Evolutionary conservation across 2,113 vertebrate genomes (phyloP).

Genomic region (Psettodes erumei): DNA sequence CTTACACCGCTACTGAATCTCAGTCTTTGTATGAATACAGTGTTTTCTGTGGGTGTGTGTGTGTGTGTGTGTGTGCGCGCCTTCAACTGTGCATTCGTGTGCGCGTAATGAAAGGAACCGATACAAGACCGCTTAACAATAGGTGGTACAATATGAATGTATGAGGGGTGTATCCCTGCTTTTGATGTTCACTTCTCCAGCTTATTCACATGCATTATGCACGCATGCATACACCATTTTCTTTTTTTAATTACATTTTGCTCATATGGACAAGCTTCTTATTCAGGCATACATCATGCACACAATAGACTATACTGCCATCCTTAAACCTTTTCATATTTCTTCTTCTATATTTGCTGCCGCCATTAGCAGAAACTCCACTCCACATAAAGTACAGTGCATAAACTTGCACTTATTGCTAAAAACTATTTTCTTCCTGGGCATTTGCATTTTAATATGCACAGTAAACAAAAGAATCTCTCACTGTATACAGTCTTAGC

Average conservation of each 20-base stretch:
- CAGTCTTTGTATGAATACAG: slow-evolving; percentile 55
- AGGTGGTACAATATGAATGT: slow-evolving; percentile 63
- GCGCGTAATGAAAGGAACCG: slow-evolving; percentile 57
- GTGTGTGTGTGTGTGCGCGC: slow-evolving; percentile 28
- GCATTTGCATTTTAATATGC: slow-evolving; percentile 70
- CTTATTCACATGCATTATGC: slow-evolving; percentile 59
- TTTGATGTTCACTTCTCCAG: slow-evolving; percentile 55
- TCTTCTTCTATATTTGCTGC: slow-evolving; percentile 46
- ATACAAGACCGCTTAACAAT: slow-evolving; percentile 69
- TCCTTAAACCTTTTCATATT: slow-evolving; percentile 48
- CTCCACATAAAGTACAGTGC: slow-evolving; percentile 37
- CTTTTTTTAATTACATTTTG: slow-evolving; percentile 68
- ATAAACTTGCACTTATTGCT: slow-evolving; percentile 58
- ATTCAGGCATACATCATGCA: slow-evolving; percentile 56
- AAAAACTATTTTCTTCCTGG: slow-evolving; percentile 34
- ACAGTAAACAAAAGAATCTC: slow-evolving; percentile 39
- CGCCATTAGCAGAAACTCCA: slow-evolving; percentile 39
- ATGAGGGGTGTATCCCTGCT: slow-evolving; percentile 58
- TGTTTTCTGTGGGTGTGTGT: slow-evolving; percentile 26
- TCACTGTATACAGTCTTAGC: slow-evolving; percentile 18
- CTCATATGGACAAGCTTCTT: slow-evolving; percentile 41
- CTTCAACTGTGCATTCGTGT: slow-evolving; percentile 45
- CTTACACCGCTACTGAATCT: slow-evolving; percentile 44
- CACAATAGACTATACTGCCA: slow-evolving; percentile 49
- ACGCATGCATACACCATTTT: slow-evolving; percentile 60